Percentiles rank a stretch among this genome's conserved stretches.
Conservation (phyloP, 2,113 vertebrate genomes). For the Daboia siamensis region DNA sequence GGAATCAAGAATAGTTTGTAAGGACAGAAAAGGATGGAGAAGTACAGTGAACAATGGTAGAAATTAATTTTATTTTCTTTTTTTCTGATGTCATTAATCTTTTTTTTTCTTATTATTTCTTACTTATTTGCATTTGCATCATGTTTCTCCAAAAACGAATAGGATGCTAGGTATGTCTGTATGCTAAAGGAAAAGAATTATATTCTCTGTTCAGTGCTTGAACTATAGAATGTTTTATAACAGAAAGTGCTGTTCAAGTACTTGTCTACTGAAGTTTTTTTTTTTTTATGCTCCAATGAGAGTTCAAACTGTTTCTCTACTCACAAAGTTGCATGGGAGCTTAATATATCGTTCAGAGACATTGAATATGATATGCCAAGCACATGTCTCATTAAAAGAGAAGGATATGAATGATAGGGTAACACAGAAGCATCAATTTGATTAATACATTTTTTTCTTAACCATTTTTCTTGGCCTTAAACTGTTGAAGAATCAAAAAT, state of each 20-base stretch:
- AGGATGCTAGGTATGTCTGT: neutral
- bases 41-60: neutral
- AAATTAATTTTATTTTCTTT: neutral
- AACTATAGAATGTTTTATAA: neutral
- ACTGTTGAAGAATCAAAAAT: neutral
- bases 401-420: neutral
- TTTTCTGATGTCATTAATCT: neutral
- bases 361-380: neutral
- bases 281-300: neutral
- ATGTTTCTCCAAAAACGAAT: neutral
- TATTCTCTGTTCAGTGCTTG: neutral
- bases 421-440: neutral
- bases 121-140: neutral
- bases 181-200: neutral
- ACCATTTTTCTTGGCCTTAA: conserved; percentile 5
- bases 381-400: neutral
- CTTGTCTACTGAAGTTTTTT: neutral
- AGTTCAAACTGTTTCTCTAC: neutral
- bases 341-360: accelerated
- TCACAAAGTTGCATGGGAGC: neutral
- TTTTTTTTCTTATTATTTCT: neutral
- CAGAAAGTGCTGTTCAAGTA: neutral
- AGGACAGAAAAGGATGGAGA: neutral
- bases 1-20: neutral
- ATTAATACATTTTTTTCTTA: neutral